Percentiles rank a stretch among this genome's conserved stretches.
Conservation (phyloP, 1,140 invertebrate species). For the Marisa cornuarietis region DNA sequence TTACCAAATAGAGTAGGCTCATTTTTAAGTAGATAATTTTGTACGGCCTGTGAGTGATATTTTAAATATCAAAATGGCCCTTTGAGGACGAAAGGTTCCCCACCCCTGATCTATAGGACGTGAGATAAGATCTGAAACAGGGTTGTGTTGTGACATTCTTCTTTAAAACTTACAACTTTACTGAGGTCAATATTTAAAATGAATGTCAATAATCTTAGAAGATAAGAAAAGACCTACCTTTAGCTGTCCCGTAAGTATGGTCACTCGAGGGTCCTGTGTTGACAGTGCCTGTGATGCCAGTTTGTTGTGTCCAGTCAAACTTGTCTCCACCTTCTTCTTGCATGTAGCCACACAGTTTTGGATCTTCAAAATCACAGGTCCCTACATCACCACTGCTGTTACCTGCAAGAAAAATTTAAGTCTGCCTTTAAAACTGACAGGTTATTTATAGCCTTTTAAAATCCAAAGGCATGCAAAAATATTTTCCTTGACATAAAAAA, state of each 20-base stretch:
- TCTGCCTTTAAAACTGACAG: neutral
- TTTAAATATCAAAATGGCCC: no score
- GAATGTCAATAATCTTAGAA: neutral
- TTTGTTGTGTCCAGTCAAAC: slow-evolving; percentile 78
- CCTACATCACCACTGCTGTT: slow-evolving; percentile 49
- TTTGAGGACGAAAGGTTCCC: no score
- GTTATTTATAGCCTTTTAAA: no score
- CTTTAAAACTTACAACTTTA: no score
- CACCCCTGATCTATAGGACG: no score
- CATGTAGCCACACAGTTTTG: slow-evolving; percentile 76
- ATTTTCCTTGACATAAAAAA: no score
- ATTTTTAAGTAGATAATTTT: no score
- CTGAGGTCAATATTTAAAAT: neutral
- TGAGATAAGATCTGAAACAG: no score
- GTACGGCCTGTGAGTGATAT: no score
- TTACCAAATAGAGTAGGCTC: no score
- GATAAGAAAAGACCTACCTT: slow-evolving; percentile 28
- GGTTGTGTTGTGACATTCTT: no score
- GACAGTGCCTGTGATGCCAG: slow-evolving; percentile 60
- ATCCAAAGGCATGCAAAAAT: no score
- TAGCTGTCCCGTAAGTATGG: slow-evolving; percentile 70
- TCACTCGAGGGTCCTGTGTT: slow-evolving; percentile 78
- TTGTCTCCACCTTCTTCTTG: slow-evolving; percentile 76
- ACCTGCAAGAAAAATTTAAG: slow-evolving; percentile 18
- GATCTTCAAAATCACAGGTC: slow-evolving; percentile 44